A percentile compares a stretch with the other conserved stretches of the same genome.
phyloP scores from a whole-genome alignment of 2,113 vertebrate genomes.

The Arenaria interpres region DNA sequence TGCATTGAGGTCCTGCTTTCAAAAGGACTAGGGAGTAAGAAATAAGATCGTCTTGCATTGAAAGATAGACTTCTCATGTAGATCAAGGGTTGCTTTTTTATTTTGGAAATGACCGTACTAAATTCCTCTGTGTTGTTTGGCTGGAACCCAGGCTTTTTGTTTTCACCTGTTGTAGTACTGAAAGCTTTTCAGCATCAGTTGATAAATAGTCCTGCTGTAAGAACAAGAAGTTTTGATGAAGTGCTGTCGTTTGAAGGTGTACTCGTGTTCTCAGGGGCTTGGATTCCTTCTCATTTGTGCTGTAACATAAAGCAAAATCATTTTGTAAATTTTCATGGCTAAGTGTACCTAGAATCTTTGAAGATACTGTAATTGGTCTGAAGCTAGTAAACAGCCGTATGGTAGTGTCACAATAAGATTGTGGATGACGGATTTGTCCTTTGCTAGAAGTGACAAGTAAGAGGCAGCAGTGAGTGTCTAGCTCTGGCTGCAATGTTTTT shows the following conservation, averaged over 20 bases:
- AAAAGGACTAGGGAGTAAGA: not conserved
- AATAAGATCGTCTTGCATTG: not conserved
- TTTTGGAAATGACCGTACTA: not conserved
- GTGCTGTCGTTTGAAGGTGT: not conserved
- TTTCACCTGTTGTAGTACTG: not conserved
- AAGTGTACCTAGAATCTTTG: not conserved
- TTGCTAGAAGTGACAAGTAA: not conserved
- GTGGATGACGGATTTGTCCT: not conserved
- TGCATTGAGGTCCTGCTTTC: not conserved
- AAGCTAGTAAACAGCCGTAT: not conserved
- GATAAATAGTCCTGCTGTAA: not conserved
- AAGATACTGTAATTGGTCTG: not conserved
- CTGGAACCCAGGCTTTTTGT: not conserved
- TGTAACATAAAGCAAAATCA: not conserved
- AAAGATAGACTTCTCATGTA: not conserved
- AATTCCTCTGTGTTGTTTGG: not conserved
- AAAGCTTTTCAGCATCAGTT: not conserved
- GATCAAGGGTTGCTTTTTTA: not conserved
- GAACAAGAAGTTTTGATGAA: not conserved
- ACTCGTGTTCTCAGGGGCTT: not conserved
- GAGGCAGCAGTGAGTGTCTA: not conserved
- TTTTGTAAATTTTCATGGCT: not conserved
- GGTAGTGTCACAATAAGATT: not conserved
- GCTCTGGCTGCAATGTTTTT: not conserved
- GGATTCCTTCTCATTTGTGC: not conserved